Base-by-base conservation (phyloP, 2,888 invertebrate species). In the Hesperia comma region DNA sequence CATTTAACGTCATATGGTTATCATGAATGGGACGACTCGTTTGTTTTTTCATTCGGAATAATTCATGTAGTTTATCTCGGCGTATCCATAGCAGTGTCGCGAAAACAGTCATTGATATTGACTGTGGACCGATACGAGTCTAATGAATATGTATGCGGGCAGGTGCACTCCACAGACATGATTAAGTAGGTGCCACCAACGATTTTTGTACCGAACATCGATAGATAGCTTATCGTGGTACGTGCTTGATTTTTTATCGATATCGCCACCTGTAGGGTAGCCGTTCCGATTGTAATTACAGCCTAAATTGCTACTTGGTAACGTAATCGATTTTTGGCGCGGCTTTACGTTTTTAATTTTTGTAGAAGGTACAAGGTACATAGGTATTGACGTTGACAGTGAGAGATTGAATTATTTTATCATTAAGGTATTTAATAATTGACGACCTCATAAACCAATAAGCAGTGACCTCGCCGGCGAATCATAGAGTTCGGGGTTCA, bases 141-240 rank as follows among this genome's bases (percentile, higher is more conserved):
- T 88, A 87, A 92, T 92, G 90, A 92, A 92, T 92, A 91, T 91
- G 92, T 89, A 92, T 91, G 84, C 76, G 79, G 81, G 90, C 91
- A 91, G 91, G 90, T 91, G 90, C 83, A 82, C 83, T 81, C 71
- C 62, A 70, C 72, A 73, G 77, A 78, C 84, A 85, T 88, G 88
- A 90, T 90, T 87, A 90, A 91, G 84, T 88, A 86, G 85, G 86
- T 87, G 88, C 88, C 87, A 85, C 86, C 84, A 79, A 86, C 85
- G 86, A 88, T 87, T 88, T 86, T 88, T 84, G 84, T 83, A 83
- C 80, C 81, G 83, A 85, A 82, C 80, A 83, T 84, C 83, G 82
- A 74, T 75, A 75, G 75, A 82, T 81, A 78, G 76, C 74, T 79
- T 79, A 81, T 82, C 82, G 79, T 77, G 77, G 70, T 76, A 82